Conservation (phyloP, 2,888 invertebrate genomes). For the Yponomeuta cagnagella region DNA sequence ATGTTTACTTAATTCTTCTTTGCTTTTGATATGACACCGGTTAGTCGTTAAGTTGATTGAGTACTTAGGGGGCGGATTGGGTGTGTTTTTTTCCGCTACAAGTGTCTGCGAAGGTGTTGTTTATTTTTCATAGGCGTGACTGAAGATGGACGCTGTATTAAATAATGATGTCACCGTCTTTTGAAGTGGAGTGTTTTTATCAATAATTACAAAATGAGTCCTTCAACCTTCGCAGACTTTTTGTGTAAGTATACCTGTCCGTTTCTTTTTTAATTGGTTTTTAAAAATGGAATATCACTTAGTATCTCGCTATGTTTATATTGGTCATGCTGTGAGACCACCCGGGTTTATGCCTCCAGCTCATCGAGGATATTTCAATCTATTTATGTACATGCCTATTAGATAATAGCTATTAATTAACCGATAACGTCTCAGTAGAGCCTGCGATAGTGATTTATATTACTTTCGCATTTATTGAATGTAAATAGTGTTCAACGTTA, state of each 20-base stretch:
- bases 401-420: slow-evolving; percentile 7
- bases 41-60: slow-evolving; percentile 8
- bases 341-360: background rate
- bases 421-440: slow-evolving; percentile 2
- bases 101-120: slow-evolving; percentile 13
- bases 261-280: background rate
- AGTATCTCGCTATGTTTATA: background rate
- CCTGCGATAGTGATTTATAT: background rate
- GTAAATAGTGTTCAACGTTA: slow-evolving; percentile 9
- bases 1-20: too few relatives aligned
- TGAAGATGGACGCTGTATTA: background rate
- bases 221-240: background rate
- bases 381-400: slow-evolving; percentile 1
- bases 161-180: background rate
- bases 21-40: slow-evolving; percentile 2
- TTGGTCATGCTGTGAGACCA: slow-evolving; percentile 8
- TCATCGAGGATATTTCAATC: background rate
- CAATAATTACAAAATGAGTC: background rate
- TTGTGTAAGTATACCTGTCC: background rate
- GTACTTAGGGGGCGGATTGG: background rate
- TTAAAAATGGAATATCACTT: background rate
- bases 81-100: slow-evolving; percentile 8
- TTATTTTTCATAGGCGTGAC: slow-evolving; percentile 10
- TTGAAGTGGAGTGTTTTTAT: background rate
- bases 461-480: background rate